A percentile compares a stretch with the other conserved stretches of the same genome.
Evolutionary conservation across 2,113 vertebrate genomes (phyloP).

Genomic region (Pomatostomus ruficeps): DNA sequence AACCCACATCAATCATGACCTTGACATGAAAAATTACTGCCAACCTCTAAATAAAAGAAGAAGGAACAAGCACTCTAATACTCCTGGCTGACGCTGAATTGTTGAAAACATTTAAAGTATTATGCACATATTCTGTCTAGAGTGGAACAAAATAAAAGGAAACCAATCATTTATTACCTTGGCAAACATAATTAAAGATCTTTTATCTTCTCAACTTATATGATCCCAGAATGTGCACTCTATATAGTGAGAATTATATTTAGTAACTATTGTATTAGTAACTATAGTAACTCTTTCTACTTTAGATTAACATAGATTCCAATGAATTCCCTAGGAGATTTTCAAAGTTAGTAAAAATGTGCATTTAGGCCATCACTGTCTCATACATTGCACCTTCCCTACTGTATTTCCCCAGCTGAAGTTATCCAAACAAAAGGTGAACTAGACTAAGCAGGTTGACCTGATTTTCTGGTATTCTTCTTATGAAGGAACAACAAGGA

Average conservation of each 20-base stretch:
- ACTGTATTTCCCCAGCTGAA: neutral
- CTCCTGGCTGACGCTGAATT: neutral
- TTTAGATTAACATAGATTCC: conserved; percentile 31
- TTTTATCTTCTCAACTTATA: conserved; percentile 41
- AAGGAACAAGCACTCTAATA: neutral
- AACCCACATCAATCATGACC: conserved; percentile 60
- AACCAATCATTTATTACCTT: conserved; percentile 26
- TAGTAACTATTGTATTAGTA: conserved; percentile 49
- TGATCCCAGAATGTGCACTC: neutral
- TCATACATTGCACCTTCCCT: neutral
- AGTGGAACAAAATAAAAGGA: conserved; percentile 1
- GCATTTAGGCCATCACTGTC: neutral
- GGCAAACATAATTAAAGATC: conserved; percentile 58
- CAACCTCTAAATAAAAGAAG: conserved; percentile 48
- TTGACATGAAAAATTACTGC: conserved; percentile 63
- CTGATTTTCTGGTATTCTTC: neutral
- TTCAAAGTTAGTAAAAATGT: neutral
- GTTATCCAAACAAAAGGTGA: neutral
- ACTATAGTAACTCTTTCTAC: conserved; percentile 51
- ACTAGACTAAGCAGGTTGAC: neutral
- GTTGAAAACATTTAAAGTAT: conserved; percentile 36
- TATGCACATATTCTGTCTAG: neutral
- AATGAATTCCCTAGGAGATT: conserved; percentile 20
- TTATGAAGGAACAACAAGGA: neutral
- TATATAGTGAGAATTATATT: conserved; percentile 36